phyloP scores from a whole-genome alignment of 2,797 vertebrate species.

The Tauraco hartlaubi region DNA sequence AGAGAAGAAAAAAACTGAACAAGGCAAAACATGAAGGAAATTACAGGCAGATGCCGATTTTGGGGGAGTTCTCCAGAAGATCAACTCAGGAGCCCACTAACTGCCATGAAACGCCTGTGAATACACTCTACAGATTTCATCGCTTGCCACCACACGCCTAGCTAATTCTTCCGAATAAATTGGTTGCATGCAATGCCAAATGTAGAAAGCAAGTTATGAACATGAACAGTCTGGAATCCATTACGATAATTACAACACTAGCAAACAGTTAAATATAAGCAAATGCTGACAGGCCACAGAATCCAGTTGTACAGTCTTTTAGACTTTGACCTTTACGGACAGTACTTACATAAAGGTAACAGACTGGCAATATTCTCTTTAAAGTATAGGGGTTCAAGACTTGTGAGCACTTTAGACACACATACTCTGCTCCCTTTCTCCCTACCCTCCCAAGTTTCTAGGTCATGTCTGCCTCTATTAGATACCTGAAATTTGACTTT shows the following conservation, averaged over 20 bases:
- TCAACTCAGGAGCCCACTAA: not conserved
- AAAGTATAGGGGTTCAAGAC: not conserved
- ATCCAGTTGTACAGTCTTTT: not conserved
- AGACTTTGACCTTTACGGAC: not conserved
- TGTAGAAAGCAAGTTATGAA: not conserved
- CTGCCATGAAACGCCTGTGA: not conserved
- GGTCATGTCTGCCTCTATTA: not conserved
- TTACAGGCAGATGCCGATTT: not conserved
- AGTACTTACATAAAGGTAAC: not conserved
- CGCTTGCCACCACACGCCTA: not conserved
- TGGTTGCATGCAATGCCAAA: not conserved
- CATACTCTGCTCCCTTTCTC: not conserved
- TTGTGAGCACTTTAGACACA: not conserved
- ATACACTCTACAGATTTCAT: not conserved
- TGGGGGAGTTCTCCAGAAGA: not conserved
- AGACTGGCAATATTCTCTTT: not conserved
- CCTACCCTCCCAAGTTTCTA: not conserved
- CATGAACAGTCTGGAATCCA: constrained; percentile 11
- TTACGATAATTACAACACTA: not conserved
- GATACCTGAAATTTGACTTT: not conserved
- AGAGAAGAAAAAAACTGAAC: not conserved
- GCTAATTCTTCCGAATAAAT: not conserved
- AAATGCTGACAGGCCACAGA: not conserved
- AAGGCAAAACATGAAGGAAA: not conserved
- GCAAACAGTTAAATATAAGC: not conserved